These are phyloP conservation scores for Cheirogaleus major DNA, from an alignment of 2,797 vertebrate species.

Conservation along the genomic window DNA sequence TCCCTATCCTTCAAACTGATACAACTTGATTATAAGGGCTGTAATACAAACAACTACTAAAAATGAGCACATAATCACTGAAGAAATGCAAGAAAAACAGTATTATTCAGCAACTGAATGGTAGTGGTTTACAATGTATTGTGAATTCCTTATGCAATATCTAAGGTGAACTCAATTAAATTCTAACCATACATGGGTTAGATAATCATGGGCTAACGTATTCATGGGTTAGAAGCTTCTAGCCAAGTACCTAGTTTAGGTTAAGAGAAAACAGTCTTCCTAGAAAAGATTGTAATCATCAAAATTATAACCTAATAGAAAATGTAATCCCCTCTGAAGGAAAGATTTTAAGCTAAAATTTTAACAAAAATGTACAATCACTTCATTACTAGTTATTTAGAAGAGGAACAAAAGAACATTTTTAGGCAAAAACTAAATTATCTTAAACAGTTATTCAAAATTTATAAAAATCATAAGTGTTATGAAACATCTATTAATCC, in stretches of 20 bases:
- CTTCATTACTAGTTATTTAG: not conserved
- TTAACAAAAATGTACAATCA: not conserved
- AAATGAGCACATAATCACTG: not conserved
- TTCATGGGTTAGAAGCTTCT: not conserved
- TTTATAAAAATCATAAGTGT: not conserved
- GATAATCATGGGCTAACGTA: not conserved
- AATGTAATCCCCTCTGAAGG: not conserved
- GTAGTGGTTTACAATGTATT: not conserved
- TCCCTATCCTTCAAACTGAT: not conserved
- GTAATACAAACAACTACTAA: not conserved
- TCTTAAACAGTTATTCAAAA: not conserved
- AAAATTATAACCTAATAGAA: not conserved
- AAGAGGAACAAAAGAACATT: not conserved
- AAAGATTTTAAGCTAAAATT: not conserved
- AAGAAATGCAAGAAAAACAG: not conserved
- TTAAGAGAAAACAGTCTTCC: not conserved
- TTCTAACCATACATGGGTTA: constrained; percentile 44
- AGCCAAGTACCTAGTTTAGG: not conserved
- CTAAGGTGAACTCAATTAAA: not conserved
- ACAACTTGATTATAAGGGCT: not conserved
- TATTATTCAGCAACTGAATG: not conserved
- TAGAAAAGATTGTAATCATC: not conserved
- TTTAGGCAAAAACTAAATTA: not conserved
- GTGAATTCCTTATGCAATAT: not conserved
- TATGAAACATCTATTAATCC: not conserved